phyloP scores from a whole-genome alignment of 2,888 invertebrate genomes.

The Ophraella communa region DNA sequence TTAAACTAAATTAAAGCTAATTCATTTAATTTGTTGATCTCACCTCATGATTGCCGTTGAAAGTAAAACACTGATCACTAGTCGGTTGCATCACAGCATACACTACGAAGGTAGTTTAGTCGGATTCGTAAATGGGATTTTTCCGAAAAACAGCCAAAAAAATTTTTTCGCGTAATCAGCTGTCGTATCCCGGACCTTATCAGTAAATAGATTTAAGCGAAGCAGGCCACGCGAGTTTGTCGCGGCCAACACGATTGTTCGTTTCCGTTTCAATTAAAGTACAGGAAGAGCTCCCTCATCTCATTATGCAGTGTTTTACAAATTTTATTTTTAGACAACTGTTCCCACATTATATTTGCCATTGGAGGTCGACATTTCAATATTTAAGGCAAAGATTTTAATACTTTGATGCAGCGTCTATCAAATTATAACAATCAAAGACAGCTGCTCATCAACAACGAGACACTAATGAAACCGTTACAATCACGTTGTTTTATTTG shows the following conservation, averaged over 20 bases:
- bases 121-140: slow-evolving; percentile 1
- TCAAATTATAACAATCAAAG: not conserved
- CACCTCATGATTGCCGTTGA: slow-evolving; percentile 27
- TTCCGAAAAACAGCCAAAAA: slow-evolving; percentile 15
- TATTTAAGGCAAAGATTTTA: slow-evolving; percentile 10
- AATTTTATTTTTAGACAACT: slow-evolving; percentile 59
- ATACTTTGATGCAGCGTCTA: not conserved
- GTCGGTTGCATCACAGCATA: slow-evolving; percentile 1
- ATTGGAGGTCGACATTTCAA: slow-evolving; percentile 14
- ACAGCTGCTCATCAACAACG: too few species aligned
- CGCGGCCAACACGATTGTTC: slow-evolving; percentile 59
- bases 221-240: slow-evolving; percentile 56
- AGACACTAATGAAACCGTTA: too few species aligned
- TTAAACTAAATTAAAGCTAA: too few species aligned
- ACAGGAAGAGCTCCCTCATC: slow-evolving; percentile 62
- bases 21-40: not conserved
- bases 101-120: not conserved
- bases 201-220: slow-evolving; percentile 46
- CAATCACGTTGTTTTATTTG: too few species aligned
- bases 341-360: slow-evolving; percentile 31
- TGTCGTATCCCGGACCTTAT: slow-evolving; percentile 45
- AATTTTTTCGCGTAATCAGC: slow-evolving; percentile 48
- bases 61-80: not conserved
- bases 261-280: slow-evolving; percentile 61
- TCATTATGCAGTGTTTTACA: slow-evolving; percentile 61